Evolutionary conservation across 2,797 vertebrate genomes (phyloP), one percentile per base, ranked within the genome.

Genomic region (Gambusia yucatana): DNA sequence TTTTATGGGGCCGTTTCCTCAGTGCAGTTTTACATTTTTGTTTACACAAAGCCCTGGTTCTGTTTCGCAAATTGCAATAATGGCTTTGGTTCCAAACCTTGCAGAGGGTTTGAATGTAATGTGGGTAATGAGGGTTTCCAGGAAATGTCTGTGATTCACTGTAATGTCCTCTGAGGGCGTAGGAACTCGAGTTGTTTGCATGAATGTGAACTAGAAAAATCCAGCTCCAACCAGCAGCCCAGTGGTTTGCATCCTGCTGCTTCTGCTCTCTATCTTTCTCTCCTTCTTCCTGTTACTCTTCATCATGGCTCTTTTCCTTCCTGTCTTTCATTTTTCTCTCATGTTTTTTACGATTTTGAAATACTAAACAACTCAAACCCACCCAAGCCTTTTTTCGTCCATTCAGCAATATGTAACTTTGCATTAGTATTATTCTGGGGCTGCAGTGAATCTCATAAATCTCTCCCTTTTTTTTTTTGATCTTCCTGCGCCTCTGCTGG

Each of bases 171-270:
- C 74, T 61, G 52, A 73, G 76, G 69, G 30, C 22, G 72, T 41
- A 50, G 63, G 33, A 72, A 77, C 41, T 14, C 1, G 2, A 55
- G 28, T 36, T 59, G 52, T 72, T 57, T 72, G 52, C 20, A 46
- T 69, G 41, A 36, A 57, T 63, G 81, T 72, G 36, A 91, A 90
- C 89, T 89, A 91, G 90, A 92, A 92, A 83, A 88, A 92, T 89
- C 92, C 92, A 92, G 92, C 88, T 88, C 81, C 78, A 91, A 83
- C 88, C 92, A 89, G 88, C 73, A 86, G 81, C 86, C 84, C 76
- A 80, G 81, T 90, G 83, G 82, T 91, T 91, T 87, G 75, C 81
- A 89, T 90, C 87, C 82, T 22, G 22, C 82, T 86, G 82, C 80
- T 80, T 71, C 81, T 87, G 74, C 33, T n/a, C 75, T 50, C 28